Conservation (phyloP, 1,140 invertebrate species). For the Drosophila sechellia region DNA sequence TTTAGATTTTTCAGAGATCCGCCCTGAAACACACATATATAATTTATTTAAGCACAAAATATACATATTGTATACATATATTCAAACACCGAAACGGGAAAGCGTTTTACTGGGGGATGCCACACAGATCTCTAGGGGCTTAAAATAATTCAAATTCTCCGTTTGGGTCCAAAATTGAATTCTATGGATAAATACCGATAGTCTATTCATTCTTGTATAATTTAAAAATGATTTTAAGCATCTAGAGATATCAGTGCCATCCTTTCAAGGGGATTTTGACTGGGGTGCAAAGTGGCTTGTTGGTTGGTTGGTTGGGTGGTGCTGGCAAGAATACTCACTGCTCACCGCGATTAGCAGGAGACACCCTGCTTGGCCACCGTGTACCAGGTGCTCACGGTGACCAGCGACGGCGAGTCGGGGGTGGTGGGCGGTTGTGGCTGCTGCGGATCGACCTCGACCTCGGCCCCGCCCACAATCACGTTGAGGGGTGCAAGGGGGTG, state of each 20-base stretch:
- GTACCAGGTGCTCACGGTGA: slow-evolving; percentile 83
- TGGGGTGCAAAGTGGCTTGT: neutral
- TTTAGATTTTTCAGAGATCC: slow-evolving; percentile 3
- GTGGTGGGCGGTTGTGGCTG: slow-evolving; percentile 47
- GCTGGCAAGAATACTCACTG: slow-evolving; percentile 38
- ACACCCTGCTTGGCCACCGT: slow-evolving; percentile 84
- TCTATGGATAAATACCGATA: neutral
- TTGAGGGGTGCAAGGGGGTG: slow-evolving; percentile 19
- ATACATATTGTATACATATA: slow-evolving; percentile 28
- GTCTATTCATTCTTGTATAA: neutral
- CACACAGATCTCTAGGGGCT: neutral
- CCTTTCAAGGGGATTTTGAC: neutral
- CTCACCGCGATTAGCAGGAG: slow-evolving; percentile 71
- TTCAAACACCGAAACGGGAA: neutral
- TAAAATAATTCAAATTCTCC: neutral
- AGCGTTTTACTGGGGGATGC: too few relatives aligned
- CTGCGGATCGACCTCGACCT: slow-evolving; percentile 14
- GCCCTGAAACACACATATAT: slow-evolving; percentile 20
- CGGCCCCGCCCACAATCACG: slow-evolving; percentile 23
- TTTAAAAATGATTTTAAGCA: too few relatives aligned
- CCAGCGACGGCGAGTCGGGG: slow-evolving; percentile 80
- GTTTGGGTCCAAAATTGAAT: neutral
- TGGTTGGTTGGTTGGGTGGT: neutral
- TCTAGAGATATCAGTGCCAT: neutral
- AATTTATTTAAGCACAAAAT: slow-evolving; percentile 23